A percentile compares a stretch with the other conserved stretches of the same genome.
Conservation (phyloP, 1,140 invertebrate genomes). For the Mya arenaria region DNA sequence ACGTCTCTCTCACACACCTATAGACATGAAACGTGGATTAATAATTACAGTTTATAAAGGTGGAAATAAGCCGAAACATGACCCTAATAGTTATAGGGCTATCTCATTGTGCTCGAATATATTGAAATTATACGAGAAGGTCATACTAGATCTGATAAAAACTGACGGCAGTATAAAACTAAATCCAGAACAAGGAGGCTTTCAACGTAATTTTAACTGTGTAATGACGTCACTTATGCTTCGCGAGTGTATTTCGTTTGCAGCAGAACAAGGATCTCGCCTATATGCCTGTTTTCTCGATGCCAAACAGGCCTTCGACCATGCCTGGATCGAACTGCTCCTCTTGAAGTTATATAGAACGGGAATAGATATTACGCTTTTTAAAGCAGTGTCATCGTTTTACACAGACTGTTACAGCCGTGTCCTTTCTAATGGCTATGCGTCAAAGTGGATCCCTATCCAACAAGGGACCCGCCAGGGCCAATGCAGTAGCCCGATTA, state of each 20-base stretch:
- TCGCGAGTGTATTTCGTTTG: neutral
- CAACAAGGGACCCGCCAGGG: constrained; percentile 2
- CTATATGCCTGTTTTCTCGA: constrained; percentile 12
- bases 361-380: neutral
- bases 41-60: neutral
- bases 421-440: neutral
- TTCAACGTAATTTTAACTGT: constrained; percentile 5
- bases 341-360: neutral
- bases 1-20: neutral
- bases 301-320: neutral
- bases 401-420: constrained; percentile 2
- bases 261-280: neutral
- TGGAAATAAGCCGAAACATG: neutral
- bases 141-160: neutral
- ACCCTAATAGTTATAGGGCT: neutral
- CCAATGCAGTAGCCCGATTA: constrained; percentile 2
- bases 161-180: neutral
- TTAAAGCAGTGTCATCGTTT: neutral
- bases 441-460: constrained; percentile 12
- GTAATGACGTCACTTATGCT: constrained; percentile 5
- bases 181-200: neutral
- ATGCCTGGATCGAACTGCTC: neutral
- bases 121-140: constrained; percentile 1
- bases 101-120: neutral
- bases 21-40: neutral